A percentile compares a stretch with the other conserved stretches of the same genome.
Evolutionary conservation across 2,113 vertebrate genomes (phyloP).

Genomic region (Zapus hudsonius): DNA sequence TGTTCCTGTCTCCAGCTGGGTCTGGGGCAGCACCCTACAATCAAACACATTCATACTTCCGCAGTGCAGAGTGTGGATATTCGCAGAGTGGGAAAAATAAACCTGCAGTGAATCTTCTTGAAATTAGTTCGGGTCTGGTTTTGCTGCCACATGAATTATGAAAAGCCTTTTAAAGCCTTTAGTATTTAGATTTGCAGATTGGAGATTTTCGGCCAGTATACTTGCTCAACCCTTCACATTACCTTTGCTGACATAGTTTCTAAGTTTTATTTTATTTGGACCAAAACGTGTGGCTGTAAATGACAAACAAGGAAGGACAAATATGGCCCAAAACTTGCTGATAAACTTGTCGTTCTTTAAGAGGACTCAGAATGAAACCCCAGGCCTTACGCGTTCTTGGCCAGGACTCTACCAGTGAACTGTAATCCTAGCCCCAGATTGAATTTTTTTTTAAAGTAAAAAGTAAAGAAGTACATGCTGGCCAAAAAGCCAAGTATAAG

Average conservation of each 20-base stretch:
- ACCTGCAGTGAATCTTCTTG: slow-evolving; percentile 63
- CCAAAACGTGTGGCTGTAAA: slow-evolving; percentile 36
- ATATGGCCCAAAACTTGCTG: not conserved
- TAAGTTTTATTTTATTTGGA: slow-evolving; percentile 47
- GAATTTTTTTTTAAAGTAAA: not conserved
- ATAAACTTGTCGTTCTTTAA: not conserved
- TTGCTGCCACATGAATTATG: slow-evolving; percentile 62
- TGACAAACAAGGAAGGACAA: not conserved
- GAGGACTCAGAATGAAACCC: not conserved
- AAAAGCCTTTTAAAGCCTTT: slow-evolving; percentile 58
- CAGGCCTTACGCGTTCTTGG: not conserved
- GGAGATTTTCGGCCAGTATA: slow-evolving; percentile 26
- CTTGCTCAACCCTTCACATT: slow-evolving; percentile 18
- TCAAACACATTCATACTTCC: slow-evolving; percentile 68
- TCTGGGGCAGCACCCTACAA: slow-evolving; percentile 66
- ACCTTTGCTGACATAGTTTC: slow-evolving; percentile 41
- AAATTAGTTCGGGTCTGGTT: slow-evolving; percentile 72
- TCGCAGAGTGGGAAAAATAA: slow-evolving; percentile 69
- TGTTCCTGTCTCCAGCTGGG: slow-evolving; percentile 57
- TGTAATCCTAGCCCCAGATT: not conserved
- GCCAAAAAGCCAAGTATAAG: not conserved
- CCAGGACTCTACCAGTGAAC: not conserved
- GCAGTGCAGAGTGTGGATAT: slow-evolving; percentile 65
- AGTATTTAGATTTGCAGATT: slow-evolving; percentile 62
- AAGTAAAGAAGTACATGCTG: not conserved